Percentiles rank a stretch among this genome's conserved stretches.
Evolutionary conservation across 2,888 invertebrate genomes (phyloP).

Genomic region (Dryobotodes eremita): DNA sequence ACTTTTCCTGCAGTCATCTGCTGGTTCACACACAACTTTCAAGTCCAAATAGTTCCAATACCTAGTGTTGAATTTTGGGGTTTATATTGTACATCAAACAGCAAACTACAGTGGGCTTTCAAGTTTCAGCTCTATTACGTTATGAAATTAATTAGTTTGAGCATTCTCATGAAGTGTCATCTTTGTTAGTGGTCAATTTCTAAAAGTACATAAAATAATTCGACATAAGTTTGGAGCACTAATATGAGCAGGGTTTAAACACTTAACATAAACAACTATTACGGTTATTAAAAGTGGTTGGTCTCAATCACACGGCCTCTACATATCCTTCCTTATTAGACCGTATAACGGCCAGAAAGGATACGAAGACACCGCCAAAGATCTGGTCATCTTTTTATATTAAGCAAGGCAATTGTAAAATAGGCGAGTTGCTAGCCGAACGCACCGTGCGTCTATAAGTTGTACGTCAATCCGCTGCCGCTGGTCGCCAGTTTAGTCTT

Average conservation of each 20-base stretch:
- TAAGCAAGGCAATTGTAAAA: conserved; percentile 26
- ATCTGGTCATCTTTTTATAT: conserved; percentile 1
- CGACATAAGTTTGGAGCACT: not conserved
- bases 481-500: conserved; percentile 63
- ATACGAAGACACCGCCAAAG: conserved; percentile 5
- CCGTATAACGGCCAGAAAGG: conserved; percentile 39
- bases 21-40: not conserved
- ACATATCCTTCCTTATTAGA: conserved; percentile 28
- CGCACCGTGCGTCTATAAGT: conserved; percentile 33
- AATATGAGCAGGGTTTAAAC: conserved; percentile 1
- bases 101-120: not conserved
- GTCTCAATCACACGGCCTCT: conserved; percentile 46
- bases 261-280: conserved; percentile 9
- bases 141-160: not conserved
- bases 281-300: conserved; percentile 49
- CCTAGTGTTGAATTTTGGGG: not conserved
- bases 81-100: not conserved
- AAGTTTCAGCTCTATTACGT: not conserved
- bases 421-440: conserved; percentile 13
- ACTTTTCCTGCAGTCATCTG: conserved; percentile 6
- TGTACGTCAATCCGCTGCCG: conserved; percentile 49
- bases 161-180: not conserved
- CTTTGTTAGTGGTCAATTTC: not conserved
- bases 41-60: not conserved
- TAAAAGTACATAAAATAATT: not conserved